Conservation (phyloP, 2,113 vertebrate genomes). For the human region DNA sequence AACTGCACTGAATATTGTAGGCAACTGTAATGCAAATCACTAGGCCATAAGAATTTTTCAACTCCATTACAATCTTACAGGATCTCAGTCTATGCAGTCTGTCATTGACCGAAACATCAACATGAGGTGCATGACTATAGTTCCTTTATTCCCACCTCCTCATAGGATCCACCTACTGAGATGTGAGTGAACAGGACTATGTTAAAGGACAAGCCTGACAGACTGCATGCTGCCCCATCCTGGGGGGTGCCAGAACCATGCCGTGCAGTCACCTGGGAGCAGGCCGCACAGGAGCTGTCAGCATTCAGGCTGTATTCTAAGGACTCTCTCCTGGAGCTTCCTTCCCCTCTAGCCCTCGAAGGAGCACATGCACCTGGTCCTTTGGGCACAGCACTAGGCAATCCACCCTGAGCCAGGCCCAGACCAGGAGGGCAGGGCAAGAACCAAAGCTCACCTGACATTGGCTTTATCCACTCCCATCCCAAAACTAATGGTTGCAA, state of each 20-base stretch:
- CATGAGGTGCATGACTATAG: background rate
- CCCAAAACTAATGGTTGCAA: constrained; percentile 98
- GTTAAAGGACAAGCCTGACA: background rate
- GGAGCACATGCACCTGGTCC: background rate
- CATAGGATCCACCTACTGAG: background rate
- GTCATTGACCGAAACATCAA: background rate
- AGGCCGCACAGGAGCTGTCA: background rate
- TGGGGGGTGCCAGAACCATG: background rate
- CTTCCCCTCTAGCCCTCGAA: background rate
- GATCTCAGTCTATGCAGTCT: background rate
- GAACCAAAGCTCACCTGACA: constrained; percentile 88
- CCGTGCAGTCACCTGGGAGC: background rate
- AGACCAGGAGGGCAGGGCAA: background rate
- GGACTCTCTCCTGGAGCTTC: background rate
- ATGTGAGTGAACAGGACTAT: background rate
- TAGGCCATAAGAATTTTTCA: background rate
- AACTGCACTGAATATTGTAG: background rate
- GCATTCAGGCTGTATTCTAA: accelerated
- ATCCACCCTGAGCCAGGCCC: background rate
- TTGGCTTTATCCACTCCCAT: constrained; percentile 99
- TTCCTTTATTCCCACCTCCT: background rate
- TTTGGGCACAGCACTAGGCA: background rate
- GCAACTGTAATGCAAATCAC: background rate
- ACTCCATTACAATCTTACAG: background rate
- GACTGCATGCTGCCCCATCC: background rate